Base-by-base conservation (phyloP, 2,113 vertebrate genomes). In the Callipepla squamata region DNA sequence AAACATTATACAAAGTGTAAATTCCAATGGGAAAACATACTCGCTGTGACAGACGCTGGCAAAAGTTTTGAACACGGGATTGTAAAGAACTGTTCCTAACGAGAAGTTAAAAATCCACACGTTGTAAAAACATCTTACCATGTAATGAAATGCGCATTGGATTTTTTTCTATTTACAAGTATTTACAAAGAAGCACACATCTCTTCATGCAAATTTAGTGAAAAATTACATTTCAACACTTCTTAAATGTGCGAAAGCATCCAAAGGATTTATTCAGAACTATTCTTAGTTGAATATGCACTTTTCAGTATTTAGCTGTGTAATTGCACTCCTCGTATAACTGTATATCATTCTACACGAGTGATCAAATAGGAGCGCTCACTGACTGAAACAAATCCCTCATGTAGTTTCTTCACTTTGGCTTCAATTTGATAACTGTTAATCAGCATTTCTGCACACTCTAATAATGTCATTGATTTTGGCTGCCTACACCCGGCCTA, bases 121-220 rank as follows among this genome's bases (percentile, higher is more conserved):
- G 36, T 78, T 91, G 78, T 78, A 92, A 36, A 62, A 89, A 84
- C 7, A 81, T 40, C 94, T 93, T 84, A 34, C 85, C 80, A 32
- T 77, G 51, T 44, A 85, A 50, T 90, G 92, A 97, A 97, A 95
- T 89, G 92, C 66, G 90, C 36, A 45, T 9, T 86, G 94, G 78
- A 93, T 59, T 67, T 78, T 28, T 80, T 90, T 53, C 66, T 95
- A 90, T 97, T 97, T 94, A 96, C 87, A 85, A 85, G 82, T 94
- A 72, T 75, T 50, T 74, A 95, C 93, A 93, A 36, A 87, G 80
- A 82, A 87, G 48, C 75, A 84, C 75, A 70, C 28, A 22, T 63
- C 79, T 94, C 42, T 81, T 87, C 68, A 95, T 63, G 84, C 44
- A 85, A 18, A 50, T 7, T 26, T 62, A 69, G 48, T 85, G 72